A percentile compares a stretch with the other conserved stretches of the same genome.
Conservation (phyloP, 2,888 invertebrate genomes). For the Zygogramma bicolorata region DNA sequence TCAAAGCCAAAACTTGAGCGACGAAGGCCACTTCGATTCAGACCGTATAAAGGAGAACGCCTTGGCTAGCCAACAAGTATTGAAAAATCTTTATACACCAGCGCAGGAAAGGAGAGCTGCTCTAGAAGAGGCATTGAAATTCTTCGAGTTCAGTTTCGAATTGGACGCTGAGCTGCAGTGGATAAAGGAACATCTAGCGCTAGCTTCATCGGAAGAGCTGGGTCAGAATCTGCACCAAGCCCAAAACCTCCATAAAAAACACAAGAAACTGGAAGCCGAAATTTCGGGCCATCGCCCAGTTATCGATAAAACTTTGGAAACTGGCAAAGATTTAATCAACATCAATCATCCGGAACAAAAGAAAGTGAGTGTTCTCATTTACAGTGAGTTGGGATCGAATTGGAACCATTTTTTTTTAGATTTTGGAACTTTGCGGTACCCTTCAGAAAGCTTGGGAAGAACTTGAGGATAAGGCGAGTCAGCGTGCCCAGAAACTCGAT, state of each 20-base stretch:
- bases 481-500: slow-evolving; percentile 83
- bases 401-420: slow-evolving; percentile 66
- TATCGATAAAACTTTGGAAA: slow-evolving; percentile 84
- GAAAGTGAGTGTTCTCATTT: slow-evolving; percentile 69
- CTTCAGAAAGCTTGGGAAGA: slow-evolving; percentile 81
- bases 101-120: slow-evolving; percentile 79
- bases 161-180: slow-evolving; percentile 93
- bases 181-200: slow-evolving; percentile 90
- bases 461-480: slow-evolving; percentile 77
- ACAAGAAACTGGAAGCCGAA: slow-evolving; percentile 92
- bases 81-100: slow-evolving; percentile 80
- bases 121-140: slow-evolving; percentile 85
- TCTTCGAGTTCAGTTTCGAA: slow-evolving; percentile 95
- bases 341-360: slow-evolving; percentile 84
- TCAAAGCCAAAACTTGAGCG: slow-evolving; percentile 90
- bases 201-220: slow-evolving; percentile 80
- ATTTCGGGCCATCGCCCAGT: slow-evolving; percentile 87
- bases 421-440: slow-evolving; percentile 80
- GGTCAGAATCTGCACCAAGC: slow-evolving; percentile 93
- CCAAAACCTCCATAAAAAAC: slow-evolving; percentile 92
- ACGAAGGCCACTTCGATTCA: slow-evolving; percentile 95
- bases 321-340: slow-evolving; percentile 81
- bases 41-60: slow-evolving; percentile 85
- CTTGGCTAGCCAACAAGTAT: slow-evolving; percentile 77
- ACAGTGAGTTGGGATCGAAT: not conserved